Base-by-base conservation (phyloP, 2,113 vertebrate genomes). In the Agelaius tricolor region DNA sequence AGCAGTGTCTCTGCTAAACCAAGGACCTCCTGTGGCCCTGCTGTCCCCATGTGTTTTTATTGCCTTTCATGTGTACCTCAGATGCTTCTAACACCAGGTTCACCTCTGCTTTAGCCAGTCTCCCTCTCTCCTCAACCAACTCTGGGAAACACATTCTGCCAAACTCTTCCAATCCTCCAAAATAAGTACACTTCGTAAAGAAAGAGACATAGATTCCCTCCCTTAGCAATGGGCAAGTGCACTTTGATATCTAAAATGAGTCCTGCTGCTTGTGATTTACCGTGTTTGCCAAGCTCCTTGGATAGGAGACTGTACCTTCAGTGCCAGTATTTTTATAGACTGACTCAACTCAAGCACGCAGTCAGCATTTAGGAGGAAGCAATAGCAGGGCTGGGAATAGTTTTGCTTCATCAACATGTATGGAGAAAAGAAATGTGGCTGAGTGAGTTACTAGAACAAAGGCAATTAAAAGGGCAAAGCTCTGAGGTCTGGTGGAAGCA, bases 301-400 rank as follows among this genome's bases (percentile, higher is more conserved):
- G 54, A 35, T 5, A 57, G n/a, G 31, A 66, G 55, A 17, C 33
- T 82, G 9, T 11, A 10, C 68, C 67, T 90, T 77, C 6, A 0
- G 30, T 71, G 72, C 81, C 78, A 41, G 67, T 83, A 4, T 80
- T 91, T 94, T 91, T 80, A 79, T 76, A 55, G 65, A 79, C 58
- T 91, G 77, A 31, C 51, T 79, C 49, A 73, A 15, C 33, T 76
- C 2, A 0, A 84, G 58, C 44, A 84, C 7, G 0, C 28, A 79
- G 73, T 90, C 77, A 94, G 81, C 81, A 87, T 83, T 95, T 58
- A 73, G 51, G 78, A 85, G 46, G 51, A 93, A 93, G 63, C 35
- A 91, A 79, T 62, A 89, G 51, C 35, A 73, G 58, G 61, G 6
- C n/a, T 75, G 58, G 54, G 66, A 85, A 73, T 61, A 43, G 43